Percentiles rank a stretch among this genome's conserved stretches.
Evolutionary conservation across 2,888 invertebrate genomes (phyloP).

Genomic region (Physocephala rufipes): DNA sequence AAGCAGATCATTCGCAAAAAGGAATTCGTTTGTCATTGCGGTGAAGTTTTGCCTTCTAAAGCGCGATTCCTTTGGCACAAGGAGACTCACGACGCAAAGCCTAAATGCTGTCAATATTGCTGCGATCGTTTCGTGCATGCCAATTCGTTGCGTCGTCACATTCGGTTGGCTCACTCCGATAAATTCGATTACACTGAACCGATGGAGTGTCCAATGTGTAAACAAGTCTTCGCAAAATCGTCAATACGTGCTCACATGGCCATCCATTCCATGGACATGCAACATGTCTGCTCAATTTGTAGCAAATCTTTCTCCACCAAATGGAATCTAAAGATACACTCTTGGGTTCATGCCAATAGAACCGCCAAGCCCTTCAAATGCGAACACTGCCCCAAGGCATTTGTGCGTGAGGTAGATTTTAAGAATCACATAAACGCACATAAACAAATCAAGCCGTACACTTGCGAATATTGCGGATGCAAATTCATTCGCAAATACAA

Average conservation of each 20-base stretch:
- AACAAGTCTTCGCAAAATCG: conserved; percentile 76
- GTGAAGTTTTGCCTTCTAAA: conserved; percentile 82
- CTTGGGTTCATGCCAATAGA: conserved; percentile 87
- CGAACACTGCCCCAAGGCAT: conserved; percentile 83
- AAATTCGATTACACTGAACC: conserved; percentile 75
- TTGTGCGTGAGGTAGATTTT: conserved; percentile 82
- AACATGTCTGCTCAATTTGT: conserved; percentile 84
- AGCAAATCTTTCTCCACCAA: conserved; percentile 87
- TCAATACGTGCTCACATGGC: conserved; percentile 83
- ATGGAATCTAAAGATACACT: conserved; percentile 89
- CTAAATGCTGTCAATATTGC: conserved; percentile 85
- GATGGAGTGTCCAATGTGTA: conserved; percentile 76
- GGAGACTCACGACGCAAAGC: conserved; percentile 83
- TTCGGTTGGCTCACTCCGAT: conserved; percentile 81
- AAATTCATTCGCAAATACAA: conserved; percentile 90
- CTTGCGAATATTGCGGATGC: conserved; percentile 89
- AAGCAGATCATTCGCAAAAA: conserved; percentile 76
- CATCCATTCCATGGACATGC: conserved; percentile 79
- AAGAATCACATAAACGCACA: conserved; percentile 87
- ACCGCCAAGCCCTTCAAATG: conserved; percentile 88
- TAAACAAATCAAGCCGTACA: conserved; percentile 81
- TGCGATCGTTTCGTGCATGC: conserved; percentile 87
- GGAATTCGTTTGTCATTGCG: conserved; percentile 81
- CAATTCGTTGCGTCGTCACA: conserved; percentile 84
- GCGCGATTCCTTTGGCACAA: conserved; percentile 87